phyloP scores from a whole-genome alignment of 2,888 invertebrate genomes.

The Drosophila aldrichi region DNA sequence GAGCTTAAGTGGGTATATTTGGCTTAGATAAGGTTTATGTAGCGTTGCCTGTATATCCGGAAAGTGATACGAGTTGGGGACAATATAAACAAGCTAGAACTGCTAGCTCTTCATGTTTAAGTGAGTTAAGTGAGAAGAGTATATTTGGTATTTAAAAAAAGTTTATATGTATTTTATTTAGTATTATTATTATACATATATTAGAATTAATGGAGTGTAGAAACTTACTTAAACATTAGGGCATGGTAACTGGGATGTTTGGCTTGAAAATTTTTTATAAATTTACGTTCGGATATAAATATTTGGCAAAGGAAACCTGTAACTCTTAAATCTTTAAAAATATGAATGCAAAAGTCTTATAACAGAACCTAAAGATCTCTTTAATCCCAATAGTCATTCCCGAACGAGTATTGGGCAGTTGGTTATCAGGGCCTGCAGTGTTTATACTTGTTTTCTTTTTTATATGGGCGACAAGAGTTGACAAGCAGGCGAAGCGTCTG shows the following conservation, averaged over 20 bases:
- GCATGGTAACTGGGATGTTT: too few relatives aligned
- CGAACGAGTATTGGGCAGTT: background rate
- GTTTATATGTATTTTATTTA: too few relatives aligned
- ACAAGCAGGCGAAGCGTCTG: conserved; percentile 51
- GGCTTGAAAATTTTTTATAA: too few relatives aligned
- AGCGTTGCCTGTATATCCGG: background rate
- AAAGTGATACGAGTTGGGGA: background rate
- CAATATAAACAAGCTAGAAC: background rate
- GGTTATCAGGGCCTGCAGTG: background rate
- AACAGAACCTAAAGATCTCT: background rate
- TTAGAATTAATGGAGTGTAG: too few relatives aligned
- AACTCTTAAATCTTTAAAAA: too few relatives aligned
- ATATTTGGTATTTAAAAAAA: background rate
- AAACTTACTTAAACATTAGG: too few relatives aligned
- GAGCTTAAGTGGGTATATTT: background rate
- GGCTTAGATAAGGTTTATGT: background rate
- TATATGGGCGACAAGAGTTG: conserved; percentile 73
- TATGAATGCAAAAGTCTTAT: background rate
- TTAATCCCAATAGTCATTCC: background rate
- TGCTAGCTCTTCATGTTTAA: background rate
- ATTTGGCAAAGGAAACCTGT: too few relatives aligned
- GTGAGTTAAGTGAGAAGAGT: background rate
- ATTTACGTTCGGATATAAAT: too few relatives aligned
- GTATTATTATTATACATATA: too few relatives aligned
- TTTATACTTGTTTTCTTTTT: conserved; percentile 33